A percentile compares a stretch with the other conserved stretches of the same genome.
phyloP scores from a whole-genome alignment of 2,888 invertebrate species.

The Sminthurinus aureus region DNA sequence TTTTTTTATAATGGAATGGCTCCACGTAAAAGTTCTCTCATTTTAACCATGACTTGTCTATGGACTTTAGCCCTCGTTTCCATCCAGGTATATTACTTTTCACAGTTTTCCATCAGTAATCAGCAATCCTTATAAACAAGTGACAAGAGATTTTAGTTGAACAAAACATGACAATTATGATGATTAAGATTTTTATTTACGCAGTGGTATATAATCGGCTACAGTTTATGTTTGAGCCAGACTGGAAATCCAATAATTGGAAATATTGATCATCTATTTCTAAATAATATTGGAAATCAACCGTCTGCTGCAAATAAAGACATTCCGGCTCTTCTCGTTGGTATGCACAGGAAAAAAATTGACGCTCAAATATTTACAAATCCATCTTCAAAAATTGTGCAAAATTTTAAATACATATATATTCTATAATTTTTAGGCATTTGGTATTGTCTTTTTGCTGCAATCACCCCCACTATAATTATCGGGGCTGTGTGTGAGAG shows the following conservation, averaged over 20 bases:
- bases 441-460: constrained; percentile 58
- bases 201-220: constrained; percentile 54
- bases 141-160: too few relatives aligned
- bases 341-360: background rate
- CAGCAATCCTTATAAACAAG: too few relatives aligned
- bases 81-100: constrained; percentile 51
- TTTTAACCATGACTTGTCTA: constrained; percentile 49
- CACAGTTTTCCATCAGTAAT: background rate
- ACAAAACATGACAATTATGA: too few relatives aligned
- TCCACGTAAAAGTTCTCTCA: constrained; percentile 52
- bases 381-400: too few relatives aligned
- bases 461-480: constrained; percentile 57
- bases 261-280: constrained; percentile 48
- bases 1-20: constrained; percentile 56
- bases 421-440: constrained; percentile 23
- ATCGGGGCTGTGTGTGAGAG: constrained; percentile 52
- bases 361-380: too few relatives aligned
- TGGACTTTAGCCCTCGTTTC: constrained; percentile 54
- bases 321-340: constrained; percentile 53
- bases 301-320: constrained; percentile 48
- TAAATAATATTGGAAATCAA: constrained; percentile 46
- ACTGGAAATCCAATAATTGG: constrained; percentile 51
- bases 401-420: too few relatives aligned
- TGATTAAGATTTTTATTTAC: constrained; percentile 11
- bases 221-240: constrained; percentile 49